These are phyloP conservation scores for Stigmatopora argus DNA, from an alignment of 2,113 vertebrate species.

Conservation along the genomic window DNA sequence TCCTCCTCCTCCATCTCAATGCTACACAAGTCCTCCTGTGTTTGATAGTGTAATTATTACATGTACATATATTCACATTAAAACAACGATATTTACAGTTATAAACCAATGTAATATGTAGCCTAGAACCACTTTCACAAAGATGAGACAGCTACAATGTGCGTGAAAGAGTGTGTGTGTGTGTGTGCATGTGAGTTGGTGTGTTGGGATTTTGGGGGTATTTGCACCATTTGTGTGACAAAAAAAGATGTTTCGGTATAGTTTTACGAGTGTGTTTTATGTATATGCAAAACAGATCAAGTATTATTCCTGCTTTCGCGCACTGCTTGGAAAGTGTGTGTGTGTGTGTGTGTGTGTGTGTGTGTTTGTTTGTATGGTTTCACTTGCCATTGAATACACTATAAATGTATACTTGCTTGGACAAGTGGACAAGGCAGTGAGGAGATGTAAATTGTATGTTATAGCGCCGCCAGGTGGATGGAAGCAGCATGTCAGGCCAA, in stretches of 20 bases:
- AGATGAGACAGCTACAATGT: slow-evolving; percentile 50
- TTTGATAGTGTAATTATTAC: slow-evolving; percentile 43
- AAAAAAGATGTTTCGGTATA: slow-evolving; percentile 54
- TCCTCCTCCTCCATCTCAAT: slow-evolving; percentile 22
- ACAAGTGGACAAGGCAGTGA: neutral
- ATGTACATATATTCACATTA: slow-evolving; percentile 52
- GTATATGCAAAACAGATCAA: slow-evolving; percentile 27
- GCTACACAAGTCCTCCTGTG: slow-evolving; percentile 14
- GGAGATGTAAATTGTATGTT: slow-evolving; percentile 15
- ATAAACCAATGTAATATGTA: slow-evolving; percentile 60
- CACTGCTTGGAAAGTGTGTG: slow-evolving; percentile 26
- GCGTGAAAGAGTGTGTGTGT: slow-evolving; percentile 2
- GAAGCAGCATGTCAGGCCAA: slow-evolving; percentile 19
- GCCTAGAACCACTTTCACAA: slow-evolving; percentile 59
- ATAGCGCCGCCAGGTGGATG: slow-evolving; percentile 57
- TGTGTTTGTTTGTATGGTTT: slow-evolving; percentile 26
- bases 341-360: neutral
- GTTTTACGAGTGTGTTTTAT: slow-evolving; percentile 24
- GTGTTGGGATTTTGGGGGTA: slow-evolving; percentile 33
- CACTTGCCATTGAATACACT: slow-evolving; percentile 21
- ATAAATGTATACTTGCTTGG: slow-evolving; percentile 4
- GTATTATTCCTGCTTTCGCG: slow-evolving; percentile 64
- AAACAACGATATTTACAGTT: slow-evolving; percentile 59
- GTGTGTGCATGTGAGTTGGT: slow-evolving; percentile 12
- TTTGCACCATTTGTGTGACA: slow-evolving; percentile 59